Evolutionary conservation across 2,113 vertebrate species (phyloP).

Genomic region (Pelmatolapia mariae): DNA sequence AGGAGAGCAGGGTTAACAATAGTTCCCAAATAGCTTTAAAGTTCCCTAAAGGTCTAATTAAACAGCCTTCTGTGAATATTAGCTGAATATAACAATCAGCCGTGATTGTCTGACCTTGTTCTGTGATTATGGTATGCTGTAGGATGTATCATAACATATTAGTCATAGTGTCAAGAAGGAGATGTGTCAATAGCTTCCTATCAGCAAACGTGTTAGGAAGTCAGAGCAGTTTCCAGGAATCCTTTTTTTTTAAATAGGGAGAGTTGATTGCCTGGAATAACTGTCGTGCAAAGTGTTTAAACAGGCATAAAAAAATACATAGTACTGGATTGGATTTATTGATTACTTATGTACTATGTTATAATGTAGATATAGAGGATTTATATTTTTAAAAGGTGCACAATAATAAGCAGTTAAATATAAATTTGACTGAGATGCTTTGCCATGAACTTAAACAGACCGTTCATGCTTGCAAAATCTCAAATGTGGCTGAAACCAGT

Average conservation of each 20-base stretch:
- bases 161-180: neutral
- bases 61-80: neutral
- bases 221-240: neutral
- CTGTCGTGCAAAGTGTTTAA: neutral
- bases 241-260: neutral
- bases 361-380: neutral
- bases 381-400: neutral
- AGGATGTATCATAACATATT: neutral
- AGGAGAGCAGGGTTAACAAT: neutral
- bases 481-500: neutral
- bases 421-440: neutral
- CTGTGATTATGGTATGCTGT: neutral
- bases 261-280: neutral
- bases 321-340: neutral
- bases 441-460: neutral
- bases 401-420: neutral
- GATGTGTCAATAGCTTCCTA: neutral
- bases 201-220: neutral
- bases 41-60: neutral
- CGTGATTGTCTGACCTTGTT: rapidly evolving
- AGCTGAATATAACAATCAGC: neutral
- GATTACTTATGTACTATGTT: neutral
- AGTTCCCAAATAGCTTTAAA: neutral
- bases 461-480: neutral
- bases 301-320: neutral